phyloP scores from a whole-genome alignment of 2,888 invertebrate species.

The Galerucella pusilla region DNA sequence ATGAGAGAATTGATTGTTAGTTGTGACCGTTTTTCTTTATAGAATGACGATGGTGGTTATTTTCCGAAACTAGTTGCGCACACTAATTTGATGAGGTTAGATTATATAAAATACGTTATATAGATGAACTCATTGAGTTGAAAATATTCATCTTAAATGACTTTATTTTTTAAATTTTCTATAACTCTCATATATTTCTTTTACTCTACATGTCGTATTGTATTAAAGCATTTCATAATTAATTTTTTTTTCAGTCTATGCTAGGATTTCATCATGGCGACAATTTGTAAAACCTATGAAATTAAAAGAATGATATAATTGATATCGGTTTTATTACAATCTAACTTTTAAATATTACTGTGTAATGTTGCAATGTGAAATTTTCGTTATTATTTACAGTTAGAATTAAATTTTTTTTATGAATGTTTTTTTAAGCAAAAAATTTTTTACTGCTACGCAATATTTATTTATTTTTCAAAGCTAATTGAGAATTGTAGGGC shows the following conservation, averaged over 20 bases:
- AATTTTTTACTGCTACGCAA: too few species aligned
- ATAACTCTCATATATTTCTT: slow-evolving; percentile 49
- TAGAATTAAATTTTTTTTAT: not conserved
- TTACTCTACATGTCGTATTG: slow-evolving; percentile 54
- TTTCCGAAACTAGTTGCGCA: too few species aligned
- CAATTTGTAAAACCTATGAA: slow-evolving; percentile 61
- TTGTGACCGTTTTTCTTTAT: too few species aligned
- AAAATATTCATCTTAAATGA: slow-evolving; percentile 24
- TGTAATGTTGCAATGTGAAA: slow-evolving; percentile 52
- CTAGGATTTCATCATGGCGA: slow-evolving; percentile 65
- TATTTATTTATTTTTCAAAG: too few species aligned
- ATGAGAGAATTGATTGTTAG: too few species aligned
- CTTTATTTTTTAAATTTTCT: slow-evolving; percentile 26
- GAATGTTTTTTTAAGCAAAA: too few species aligned
- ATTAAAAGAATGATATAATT: slow-evolving; percentile 58
- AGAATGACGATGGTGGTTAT: too few species aligned
- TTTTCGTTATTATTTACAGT: slow-evolving; percentile 5
- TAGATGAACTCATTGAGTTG: too few species aligned
- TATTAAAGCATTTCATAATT: slow-evolving; percentile 59
- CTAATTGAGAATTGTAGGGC: too few species aligned
- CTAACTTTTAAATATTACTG: slow-evolving; percentile 49
- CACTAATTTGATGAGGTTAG: too few species aligned
- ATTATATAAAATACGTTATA: too few species aligned
- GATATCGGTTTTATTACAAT: slow-evolving; percentile 55
- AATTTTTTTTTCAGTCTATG: slow-evolving; percentile 61